These are phyloP conservation scores for Perdix hodgsoniae DNA, from an alignment of 2,797 vertebrate genomes.

Conservation along the genomic window DNA sequence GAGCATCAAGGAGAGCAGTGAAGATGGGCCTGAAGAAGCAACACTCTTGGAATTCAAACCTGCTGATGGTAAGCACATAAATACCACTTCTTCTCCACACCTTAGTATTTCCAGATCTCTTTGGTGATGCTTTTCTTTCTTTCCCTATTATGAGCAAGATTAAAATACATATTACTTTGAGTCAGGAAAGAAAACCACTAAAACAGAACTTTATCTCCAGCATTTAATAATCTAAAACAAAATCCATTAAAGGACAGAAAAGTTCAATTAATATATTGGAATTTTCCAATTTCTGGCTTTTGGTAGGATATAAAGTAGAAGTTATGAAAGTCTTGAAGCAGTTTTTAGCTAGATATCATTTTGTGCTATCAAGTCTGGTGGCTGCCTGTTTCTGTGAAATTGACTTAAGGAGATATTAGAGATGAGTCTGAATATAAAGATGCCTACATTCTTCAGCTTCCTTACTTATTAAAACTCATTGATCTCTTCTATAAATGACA, in stretches of 20 bases:
- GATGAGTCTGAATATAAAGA: not conserved
- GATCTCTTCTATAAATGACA: not conserved
- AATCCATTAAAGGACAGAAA: not conserved
- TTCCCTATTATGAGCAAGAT: not conserved
- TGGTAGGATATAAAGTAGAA: not conserved
- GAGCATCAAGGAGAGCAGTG: slow-evolving; percentile 85
- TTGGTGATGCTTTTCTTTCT: not conserved
- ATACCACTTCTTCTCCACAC: not conserved
- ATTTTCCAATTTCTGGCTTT: not conserved
- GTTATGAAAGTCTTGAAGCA: not conserved
- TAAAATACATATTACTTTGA: not conserved
- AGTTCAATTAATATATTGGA: not conserved
- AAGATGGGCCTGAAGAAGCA: slow-evolving; percentile 80
- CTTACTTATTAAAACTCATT: not conserved
- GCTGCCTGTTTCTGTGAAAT: not conserved
- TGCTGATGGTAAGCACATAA: slow-evolving; percentile 85
- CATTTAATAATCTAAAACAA: not conserved
- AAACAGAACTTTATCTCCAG: not conserved
- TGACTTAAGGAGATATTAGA: not conserved
- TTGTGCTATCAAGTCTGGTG: not conserved
- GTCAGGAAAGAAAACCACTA: not conserved
- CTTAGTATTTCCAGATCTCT: not conserved
- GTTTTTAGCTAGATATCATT: not conserved
- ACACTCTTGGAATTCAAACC: slow-evolving; percentile 83
- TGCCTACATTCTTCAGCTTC: not conserved